phyloP scores from a whole-genome alignment of 2,888 invertebrate species.

The Metellina segmentata region DNA sequence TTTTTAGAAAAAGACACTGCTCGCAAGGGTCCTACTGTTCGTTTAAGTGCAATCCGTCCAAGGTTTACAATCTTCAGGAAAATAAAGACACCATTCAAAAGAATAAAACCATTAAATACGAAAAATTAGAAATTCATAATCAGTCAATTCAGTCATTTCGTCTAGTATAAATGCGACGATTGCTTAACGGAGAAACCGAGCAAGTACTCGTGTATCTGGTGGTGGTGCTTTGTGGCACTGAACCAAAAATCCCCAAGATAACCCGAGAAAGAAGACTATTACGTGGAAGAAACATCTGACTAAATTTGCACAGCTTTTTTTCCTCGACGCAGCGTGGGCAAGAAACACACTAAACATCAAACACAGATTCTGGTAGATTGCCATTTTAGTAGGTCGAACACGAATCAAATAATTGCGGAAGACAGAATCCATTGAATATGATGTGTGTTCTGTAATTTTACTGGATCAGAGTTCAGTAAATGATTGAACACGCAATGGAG shows the following conservation, averaged over 20 bases:
- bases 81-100: too few species aligned
- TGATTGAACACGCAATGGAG: neutral
- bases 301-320: slow-evolving; percentile 41
- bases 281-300: slow-evolving; percentile 20
- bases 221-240: neutral
- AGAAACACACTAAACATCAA: neutral
- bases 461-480: neutral
- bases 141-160: too few species aligned
- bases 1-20: too few species aligned
- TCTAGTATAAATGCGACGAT: too few species aligned
- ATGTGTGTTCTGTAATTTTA: neutral
- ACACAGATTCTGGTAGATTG: neutral
- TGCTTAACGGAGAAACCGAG: too few species aligned
- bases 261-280: neutral
- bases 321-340: neutral
- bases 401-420: neutral
- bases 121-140: too few species aligned
- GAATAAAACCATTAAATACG: too few species aligned
- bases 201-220: neutral
- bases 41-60: too few species aligned
- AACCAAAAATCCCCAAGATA: neutral
- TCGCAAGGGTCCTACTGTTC: too few species aligned
- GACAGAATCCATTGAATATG: neutral
- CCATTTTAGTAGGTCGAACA: slow-evolving; percentile 25
- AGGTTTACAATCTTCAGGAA: too few species aligned